These are phyloP conservation scores for Lutjanus campechanus DNA, from an alignment of 2,797 vertebrate genomes.

Conservation along the genomic window DNA sequence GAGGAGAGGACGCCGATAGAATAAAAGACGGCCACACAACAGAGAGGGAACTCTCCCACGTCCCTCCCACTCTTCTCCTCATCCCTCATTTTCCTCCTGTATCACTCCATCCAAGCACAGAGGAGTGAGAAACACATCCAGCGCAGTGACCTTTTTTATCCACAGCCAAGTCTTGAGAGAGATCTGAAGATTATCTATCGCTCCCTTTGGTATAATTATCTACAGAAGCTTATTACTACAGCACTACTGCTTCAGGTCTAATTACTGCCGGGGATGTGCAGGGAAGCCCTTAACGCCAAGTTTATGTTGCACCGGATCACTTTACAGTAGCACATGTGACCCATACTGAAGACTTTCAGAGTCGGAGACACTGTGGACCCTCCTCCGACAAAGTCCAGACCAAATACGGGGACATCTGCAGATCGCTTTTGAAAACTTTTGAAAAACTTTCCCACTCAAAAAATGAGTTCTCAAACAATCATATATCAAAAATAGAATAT, in stretches of 20 bases:
- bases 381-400: too few species aligned
- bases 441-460: too few species aligned
- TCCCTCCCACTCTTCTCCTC: slow-evolving; percentile 21
- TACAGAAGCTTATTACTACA: slow-evolving; percentile 9
- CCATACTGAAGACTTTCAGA: not conserved
- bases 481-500: too few species aligned
- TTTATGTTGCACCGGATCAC: not conserved
- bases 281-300: slow-evolving; percentile 2
- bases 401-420: too few species aligned
- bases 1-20: slow-evolving; percentile 52
- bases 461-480: too few species aligned
- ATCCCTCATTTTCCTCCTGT: slow-evolving; percentile 27
- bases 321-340: not conserved
- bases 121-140: not conserved
- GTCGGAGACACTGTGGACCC: not conserved
- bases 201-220: slow-evolving; percentile 29
- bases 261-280: not conserved
- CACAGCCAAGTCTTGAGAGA: not conserved
- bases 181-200: slow-evolving; percentile 17
- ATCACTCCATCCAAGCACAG: slow-evolving; percentile 6
- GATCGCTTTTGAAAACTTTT: too few species aligned
- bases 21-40: slow-evolving; percentile 42
- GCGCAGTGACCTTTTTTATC: slow-evolving; percentile 8
- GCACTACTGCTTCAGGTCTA: not conserved
- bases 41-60: slow-evolving; percentile 66